These are phyloP conservation scores for Cisticola juncidis DNA, from an alignment of 2,113 vertebrate genomes.

Conservation along the genomic window DNA sequence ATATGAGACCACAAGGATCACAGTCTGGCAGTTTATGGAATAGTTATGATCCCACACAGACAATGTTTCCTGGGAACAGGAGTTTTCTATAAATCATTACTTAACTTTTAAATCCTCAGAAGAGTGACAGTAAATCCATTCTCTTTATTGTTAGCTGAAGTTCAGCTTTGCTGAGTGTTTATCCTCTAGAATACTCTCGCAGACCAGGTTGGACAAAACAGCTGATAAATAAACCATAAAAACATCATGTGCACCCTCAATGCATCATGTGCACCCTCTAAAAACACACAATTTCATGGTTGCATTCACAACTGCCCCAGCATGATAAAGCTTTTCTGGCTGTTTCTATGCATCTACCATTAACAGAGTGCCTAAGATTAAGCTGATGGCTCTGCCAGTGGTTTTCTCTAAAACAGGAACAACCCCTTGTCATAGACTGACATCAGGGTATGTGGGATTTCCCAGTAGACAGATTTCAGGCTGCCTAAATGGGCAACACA, in stretches of 20 bases:
- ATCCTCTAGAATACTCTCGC: not conserved
- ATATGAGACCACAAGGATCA: not conserved
- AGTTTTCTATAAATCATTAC: not conserved
- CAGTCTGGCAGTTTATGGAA: not conserved
- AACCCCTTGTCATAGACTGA: not conserved
- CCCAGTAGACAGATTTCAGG: not conserved
- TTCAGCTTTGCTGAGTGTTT: not conserved
- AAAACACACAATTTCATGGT: not conserved
- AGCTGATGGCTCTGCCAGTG: rapidly evolving
- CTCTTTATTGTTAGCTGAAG: not conserved
- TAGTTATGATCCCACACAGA: not conserved
- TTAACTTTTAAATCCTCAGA: not conserved
- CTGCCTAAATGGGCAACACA: not conserved
- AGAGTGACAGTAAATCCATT: not conserved
- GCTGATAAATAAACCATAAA: not conserved
- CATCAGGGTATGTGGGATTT: not conserved
- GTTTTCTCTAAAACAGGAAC: not conserved
- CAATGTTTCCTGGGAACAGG: not conserved
- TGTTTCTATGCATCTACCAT: not conserved
- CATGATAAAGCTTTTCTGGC: not conserved
- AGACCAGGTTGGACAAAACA: not conserved
- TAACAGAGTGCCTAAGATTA: not conserved
- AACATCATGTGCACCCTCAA: not conserved
- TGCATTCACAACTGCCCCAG: not conserved
- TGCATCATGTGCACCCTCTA: not conserved